Evolutionary conservation across 2,797 vertebrate species (phyloP), one percentile per base, ranked within the genome.

Genomic region (Cyclopterus lumpus): DNA sequence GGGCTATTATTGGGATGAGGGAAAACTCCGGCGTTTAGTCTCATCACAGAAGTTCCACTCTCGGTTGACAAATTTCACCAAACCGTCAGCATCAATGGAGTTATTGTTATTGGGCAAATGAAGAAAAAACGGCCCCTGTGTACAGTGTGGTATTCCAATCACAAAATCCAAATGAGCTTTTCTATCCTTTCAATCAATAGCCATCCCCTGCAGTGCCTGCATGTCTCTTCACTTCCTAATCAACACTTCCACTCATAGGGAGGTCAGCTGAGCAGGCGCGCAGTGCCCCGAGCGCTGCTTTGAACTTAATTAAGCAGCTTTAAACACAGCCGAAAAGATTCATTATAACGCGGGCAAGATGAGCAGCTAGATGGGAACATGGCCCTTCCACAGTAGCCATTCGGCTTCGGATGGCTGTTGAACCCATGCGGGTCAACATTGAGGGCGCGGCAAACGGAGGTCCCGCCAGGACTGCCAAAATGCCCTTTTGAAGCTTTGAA

Each of bases 251-350:
- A 91, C 91, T 92, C 90, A 75, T 82, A 82, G 90, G 86, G 92
- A 93, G 94, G 93, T 94, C 93, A 93, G 90, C 76, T 64, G 91
- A 91, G 92, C 92, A 86, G 90, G 88, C 90, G 72, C 83, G 57
- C 81, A 66, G 80, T 80, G 92, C 93, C 94, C 93, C 90, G 59
- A 90, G 94, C 91, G 59, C 89, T 71, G 92, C 93, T 94, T 93
- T 94, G 90, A 93, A 94, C 94, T 95, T 95, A 95, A 95, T 95
- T 95, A 95, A 94, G 93, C 93, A 89, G 94, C 91, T 93, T 94
- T 92, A 93, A 94, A 93, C 91, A 94, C 87, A 88, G 88, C 84
- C 79, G 81, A 89, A 93, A 93, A 93, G 93, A 93, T 93, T 94
- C 92, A 94, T 95, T 95, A 95, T 93, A 92, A 91, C 87, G 82